Evolutionary conservation across 2,888 invertebrate species (phyloP).

Genomic region (Clistopyga incitator): DNA sequence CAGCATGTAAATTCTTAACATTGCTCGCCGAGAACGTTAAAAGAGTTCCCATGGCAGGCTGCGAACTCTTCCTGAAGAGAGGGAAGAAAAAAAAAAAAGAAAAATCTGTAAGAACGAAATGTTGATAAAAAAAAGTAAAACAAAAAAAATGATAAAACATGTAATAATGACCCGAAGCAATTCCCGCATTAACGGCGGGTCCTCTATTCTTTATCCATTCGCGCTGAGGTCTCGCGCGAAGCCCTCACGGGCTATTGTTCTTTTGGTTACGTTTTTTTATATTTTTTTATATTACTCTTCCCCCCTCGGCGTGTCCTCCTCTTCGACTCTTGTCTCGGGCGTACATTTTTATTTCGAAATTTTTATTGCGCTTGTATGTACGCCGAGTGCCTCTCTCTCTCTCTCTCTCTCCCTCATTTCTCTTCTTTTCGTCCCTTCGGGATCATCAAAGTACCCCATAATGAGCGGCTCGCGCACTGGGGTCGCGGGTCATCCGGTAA

Average conservation of each 20-base stretch:
- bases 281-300: conserved; percentile 21
- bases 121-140: conserved; percentile 20
- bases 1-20: background rate
- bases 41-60: conserved; percentile 12
- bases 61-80: background rate
- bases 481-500: conserved; percentile 80
- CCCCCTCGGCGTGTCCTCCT: conserved; percentile 20
- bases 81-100: conserved; percentile 14
- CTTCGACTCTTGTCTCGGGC: conserved; percentile 22
- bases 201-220: conserved; percentile 45
- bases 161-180: conserved; percentile 49
- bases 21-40: background rate
- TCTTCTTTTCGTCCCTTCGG: conserved; percentile 68
- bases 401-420: conserved; percentile 18
- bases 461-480: conserved; percentile 80
- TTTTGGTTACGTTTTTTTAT: conserved; percentile 38
- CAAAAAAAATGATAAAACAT: conserved; percentile 11
- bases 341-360: conserved; percentile 52
- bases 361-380: conserved; percentile 55
- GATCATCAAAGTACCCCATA: conserved; percentile 82
- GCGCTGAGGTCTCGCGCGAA: background rate
- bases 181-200: conserved; percentile 36
- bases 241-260: conserved; percentile 27
- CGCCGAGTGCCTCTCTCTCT: background rate
- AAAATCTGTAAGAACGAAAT: conserved; percentile 4